Conservation (phyloP, 2,113 vertebrate genomes). For the Scopus umbretta region DNA sequence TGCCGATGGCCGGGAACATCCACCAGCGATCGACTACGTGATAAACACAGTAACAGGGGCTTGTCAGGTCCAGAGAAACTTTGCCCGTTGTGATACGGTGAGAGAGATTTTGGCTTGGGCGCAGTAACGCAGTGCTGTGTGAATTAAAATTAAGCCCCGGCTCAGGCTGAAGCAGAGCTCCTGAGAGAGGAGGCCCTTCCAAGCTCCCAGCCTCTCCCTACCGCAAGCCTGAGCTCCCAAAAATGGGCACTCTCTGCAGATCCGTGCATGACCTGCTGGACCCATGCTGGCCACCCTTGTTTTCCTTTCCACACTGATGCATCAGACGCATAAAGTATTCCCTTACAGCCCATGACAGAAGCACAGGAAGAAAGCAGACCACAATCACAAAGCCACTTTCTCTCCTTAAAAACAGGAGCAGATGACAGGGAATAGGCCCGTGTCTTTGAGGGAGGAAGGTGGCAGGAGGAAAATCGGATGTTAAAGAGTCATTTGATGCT, state of each 20-base stretch:
- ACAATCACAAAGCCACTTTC: background rate
- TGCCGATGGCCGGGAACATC: background rate
- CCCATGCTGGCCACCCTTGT: background rate
- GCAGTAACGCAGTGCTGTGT: background rate
- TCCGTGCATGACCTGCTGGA: accelerated
- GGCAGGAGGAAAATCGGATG: background rate
- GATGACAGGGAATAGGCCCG: background rate
- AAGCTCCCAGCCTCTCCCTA: background rate
- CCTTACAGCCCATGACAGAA: background rate
- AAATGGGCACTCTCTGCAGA: background rate
- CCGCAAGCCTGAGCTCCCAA: background rate
- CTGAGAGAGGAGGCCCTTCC: background rate
- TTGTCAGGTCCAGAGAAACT: background rate
- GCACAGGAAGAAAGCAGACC: background rate
- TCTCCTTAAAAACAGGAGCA: background rate
- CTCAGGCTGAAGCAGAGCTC: background rate
- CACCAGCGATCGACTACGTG: accelerated
- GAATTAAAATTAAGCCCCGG: background rate
- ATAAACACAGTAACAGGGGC: background rate
- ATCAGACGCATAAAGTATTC: background rate
- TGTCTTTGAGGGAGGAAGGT: background rate
- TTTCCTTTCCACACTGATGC: background rate
- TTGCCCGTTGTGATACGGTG: background rate
- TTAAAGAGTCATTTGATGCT: background rate
- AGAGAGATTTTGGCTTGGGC: background rate